Evolutionary conservation across 2,113 vertebrate genomes (phyloP).

Genomic region (Mustela lutreola): DNA sequence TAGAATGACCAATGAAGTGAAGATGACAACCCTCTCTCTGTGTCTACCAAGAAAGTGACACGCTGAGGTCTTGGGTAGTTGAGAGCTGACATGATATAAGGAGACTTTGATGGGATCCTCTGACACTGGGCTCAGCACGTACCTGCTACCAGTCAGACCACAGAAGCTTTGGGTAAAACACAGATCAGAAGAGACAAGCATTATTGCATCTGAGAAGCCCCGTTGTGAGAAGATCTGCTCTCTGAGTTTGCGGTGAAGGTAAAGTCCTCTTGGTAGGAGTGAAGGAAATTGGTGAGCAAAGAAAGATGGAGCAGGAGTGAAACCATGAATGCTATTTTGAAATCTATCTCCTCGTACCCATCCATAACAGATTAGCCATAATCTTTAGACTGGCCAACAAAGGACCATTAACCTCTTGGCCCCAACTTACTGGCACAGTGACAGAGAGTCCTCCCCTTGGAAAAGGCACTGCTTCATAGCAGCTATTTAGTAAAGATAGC

Average conservation of each 20-base stretch:
- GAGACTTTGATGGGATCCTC: conserved; percentile 70
- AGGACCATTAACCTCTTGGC: neutral
- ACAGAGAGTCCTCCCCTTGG: neutral
- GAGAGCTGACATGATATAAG: conserved; percentile 71
- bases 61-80: conserved; percentile 64
- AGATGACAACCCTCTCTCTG: conserved; percentile 84
- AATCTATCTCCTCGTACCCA: neutral
- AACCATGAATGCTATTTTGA: neutral
- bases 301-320: neutral
- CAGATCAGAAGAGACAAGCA: neutral
- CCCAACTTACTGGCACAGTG: neutral
- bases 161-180: neutral
- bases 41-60: conserved; percentile 80
- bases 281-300: neutral
- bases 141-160: neutral
- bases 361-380: neutral
- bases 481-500: neutral
- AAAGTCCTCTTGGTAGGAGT: neutral
- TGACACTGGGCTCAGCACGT: conserved; percentile 14
- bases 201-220: neutral
- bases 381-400: neutral
- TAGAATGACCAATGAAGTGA: conserved; percentile 86
- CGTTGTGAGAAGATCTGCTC: neutral
- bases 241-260: neutral
- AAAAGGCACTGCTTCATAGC: neutral